Evolutionary conservation across 2,797 vertebrate genomes (phyloP), one percentile per base, ranked within the genome.

Genomic region (Neosilurus mollespiculum): DNA sequence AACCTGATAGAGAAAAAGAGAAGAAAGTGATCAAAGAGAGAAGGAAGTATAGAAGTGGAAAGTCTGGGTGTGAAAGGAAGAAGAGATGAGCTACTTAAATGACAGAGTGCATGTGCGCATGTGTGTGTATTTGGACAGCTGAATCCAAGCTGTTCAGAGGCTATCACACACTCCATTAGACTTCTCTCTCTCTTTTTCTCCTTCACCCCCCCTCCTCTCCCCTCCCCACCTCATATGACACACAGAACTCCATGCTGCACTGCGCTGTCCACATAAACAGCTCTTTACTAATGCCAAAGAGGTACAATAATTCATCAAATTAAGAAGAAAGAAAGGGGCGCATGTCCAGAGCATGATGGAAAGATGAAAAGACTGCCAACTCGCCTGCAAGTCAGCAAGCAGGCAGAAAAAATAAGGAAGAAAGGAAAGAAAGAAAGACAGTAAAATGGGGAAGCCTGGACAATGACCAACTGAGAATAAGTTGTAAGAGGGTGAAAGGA

Each of bases 191-290:
- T 56, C 69, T 30, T 69, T 51, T 24, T 51, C 56, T 43, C 58
- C 8, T 43, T 43, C 43, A 43, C 43, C 43, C 43, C 43, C 30
- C 30, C 30, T 30, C 30, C 30, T 30, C 30, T 30, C 30, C 30
- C 30, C 30, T 30, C 30, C 30, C 30, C 2, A 30, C 30, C 30
- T 30, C 30, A 30, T 30, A 30, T 2, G 30, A 24, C 95, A 92
- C 93, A 92, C 93, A 95, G 92, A 95, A 94, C 94, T 96, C 94
- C 94, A 97, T 92, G 96, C 95, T 95, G 95, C 91, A 93, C 91
- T 97, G 95, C 95, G 95, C 95, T 97, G 95, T 94, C 95, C 96
- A 97, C 95, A 98, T 97, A 98, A 98, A 98, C 96, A 94, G 95
- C 94, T 95, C 94, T 92, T 93, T 95, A 96, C 95, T 96, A 96